These are phyloP conservation scores for Hyposmocoma kahamanoa DNA, from an alignment of 1,140 invertebrate species.

Conservation along the genomic window DNA sequence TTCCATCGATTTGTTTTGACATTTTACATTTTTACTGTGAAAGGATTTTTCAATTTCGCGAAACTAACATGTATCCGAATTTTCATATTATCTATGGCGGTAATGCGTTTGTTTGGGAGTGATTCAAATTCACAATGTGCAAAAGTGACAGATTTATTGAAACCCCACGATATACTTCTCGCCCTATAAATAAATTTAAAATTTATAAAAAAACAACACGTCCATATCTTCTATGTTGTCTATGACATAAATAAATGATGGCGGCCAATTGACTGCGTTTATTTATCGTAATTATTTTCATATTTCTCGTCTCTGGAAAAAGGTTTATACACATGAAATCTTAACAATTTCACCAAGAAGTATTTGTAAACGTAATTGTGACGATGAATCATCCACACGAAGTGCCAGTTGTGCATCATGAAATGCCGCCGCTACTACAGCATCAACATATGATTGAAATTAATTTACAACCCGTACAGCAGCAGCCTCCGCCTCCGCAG, in stretches of 20 bases:
- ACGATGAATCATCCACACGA: slow-evolving; percentile 8
- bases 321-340: slow-evolving; percentile 1
- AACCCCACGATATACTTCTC: too few relatives aligned
- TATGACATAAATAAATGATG: slow-evolving; percentile 1
- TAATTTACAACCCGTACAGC: slow-evolving; percentile 8
- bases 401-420: slow-evolving; percentile 1
- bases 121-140: too few relatives aligned
- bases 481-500: background rate
- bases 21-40: background rate
- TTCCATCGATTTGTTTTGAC: background rate
- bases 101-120: too few relatives aligned
- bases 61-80: too few relatives aligned
- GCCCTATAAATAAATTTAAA: too few relatives aligned
- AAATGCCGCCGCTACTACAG: slow-evolving; percentile 7
- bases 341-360: background rate
- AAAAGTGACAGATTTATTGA: too few relatives aligned
- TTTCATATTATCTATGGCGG: too few relatives aligned
- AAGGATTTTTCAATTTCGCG: too few relatives aligned
- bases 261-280: background rate
- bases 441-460: background rate
- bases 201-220: too few relatives aligned
- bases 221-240: background rate
- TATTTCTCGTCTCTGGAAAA: background rate
- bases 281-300: background rate
- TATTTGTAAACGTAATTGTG: background rate